Evolutionary conservation across 2,888 invertebrate species (phyloP), one percentile per base, ranked within the genome.

Genomic region (Tanypteryx hageni): DNA sequence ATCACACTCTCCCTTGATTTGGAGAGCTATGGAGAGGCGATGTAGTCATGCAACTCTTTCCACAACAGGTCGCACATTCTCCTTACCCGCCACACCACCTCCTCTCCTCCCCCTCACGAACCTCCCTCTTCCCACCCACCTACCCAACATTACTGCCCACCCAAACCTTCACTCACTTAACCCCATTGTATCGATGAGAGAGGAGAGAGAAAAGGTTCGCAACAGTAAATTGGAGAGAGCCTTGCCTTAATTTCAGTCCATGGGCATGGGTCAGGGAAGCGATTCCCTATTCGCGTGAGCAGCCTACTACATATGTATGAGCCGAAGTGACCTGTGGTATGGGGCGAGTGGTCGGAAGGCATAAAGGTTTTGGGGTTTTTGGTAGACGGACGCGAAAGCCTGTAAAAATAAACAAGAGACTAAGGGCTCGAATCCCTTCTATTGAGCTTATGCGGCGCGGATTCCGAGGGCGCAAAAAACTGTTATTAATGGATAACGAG

Each of bases 261-360:
- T 76, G 27, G 22, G 22, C 76, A 76, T 76, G 86, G 86, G 86
- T n/a, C 44, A 64, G 44, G 64, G 56, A 61, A 59, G 59, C 58
- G 8, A 61, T 61, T 89, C 22, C 89, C 89, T 64, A 89, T 61
- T 64, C 22, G 89, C 31, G 89, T 64, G 89, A 64, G 61, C 64
- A 44, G 64, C 89, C 89, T 44, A n/a, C 44, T 89, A 89, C 89
- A 89, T 89, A 89, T 89, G 89, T 64, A 89, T 89, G 89, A 89
- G 44, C 22, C 76, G 76, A 76, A 76, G 76, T 76, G 76, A 76
- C 76, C 76, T 76, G 76, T 27, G 27, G 76, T 27, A 27, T 27
- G 27, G 22, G 76, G 16, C 44, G 44, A 44, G 44, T 44, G 44
- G 44, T 44, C 44, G 5, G 44, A n/a, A 13, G 22, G 68, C 18